A percentile compares a stretch with the other conserved stretches of the same genome.
Conservation (phyloP, 2,797 vertebrate species). For the Philypnodon macrostomus region DNA sequence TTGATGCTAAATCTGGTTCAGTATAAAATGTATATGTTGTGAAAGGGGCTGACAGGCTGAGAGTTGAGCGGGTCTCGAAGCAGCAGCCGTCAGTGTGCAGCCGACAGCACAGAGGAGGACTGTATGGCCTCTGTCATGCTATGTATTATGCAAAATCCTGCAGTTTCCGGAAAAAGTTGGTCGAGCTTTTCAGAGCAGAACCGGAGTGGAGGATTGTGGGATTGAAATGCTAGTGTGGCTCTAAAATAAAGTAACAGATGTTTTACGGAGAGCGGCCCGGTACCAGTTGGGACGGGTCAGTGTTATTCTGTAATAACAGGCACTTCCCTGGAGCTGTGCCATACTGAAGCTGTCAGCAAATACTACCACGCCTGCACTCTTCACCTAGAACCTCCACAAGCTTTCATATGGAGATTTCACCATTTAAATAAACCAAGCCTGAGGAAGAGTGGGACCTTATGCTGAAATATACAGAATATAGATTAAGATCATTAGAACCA, state of each 20-base stretch:
- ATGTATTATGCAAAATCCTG: conserved; percentile 50
- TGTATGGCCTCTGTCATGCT: conserved; percentile 18
- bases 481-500: conserved; percentile 6
- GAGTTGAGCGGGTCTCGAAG: conserved; percentile 11
- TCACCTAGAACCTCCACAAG: conserved; percentile 16
- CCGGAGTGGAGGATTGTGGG: conserved; percentile 27
- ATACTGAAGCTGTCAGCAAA: conserved; percentile 58
- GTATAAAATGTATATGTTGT: conserved; percentile 6
- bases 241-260: conserved; percentile 57
- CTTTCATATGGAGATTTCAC: conserved; percentile 15
- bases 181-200: conserved; percentile 57
- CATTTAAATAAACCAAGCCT: conserved; percentile 11
- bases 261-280: conserved; percentile 52
- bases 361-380: conserved; percentile 13
- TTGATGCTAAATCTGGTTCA: neutral
- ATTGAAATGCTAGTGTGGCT: conserved; percentile 29
- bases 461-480: conserved; percentile 13
- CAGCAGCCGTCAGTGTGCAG: conserved; percentile 14
- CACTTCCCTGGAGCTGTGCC: conserved; percentile 42
- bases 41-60: conserved; percentile 7
- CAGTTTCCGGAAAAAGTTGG: conserved; percentile 29
- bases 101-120: conserved; percentile 22
- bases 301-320: conserved; percentile 53
- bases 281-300: conserved; percentile 61
- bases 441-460: conserved; percentile 1